phyloP scores from a whole-genome alignment of 2,888 invertebrate genomes.

The Lobophora halterata region DNA sequence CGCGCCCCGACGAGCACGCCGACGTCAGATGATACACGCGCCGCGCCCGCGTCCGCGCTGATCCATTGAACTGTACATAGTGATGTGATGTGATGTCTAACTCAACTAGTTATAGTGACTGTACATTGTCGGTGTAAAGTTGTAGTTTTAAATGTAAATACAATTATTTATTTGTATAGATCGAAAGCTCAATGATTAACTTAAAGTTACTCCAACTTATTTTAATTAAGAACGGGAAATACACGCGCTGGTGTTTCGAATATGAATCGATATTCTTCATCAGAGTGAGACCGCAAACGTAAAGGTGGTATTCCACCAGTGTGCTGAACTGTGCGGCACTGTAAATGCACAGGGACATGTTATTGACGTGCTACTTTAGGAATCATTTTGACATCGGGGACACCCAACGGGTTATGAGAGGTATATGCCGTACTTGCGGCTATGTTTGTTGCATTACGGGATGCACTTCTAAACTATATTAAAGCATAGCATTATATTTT shows the following conservation, averaged over 20 bases:
- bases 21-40: slow-evolving; percentile 91
- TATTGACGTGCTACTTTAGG: too few relatives aligned
- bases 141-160: slow-evolving; percentile 45
- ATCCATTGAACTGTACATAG: slow-evolving; percentile 9
- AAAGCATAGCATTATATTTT: slow-evolving; percentile 60
- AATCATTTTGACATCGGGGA: too few relatives aligned
- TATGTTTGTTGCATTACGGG: slow-evolving; percentile 63
- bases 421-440: too few relatives aligned
- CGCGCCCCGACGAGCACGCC: slow-evolving; percentile 83
- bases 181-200: slow-evolving; percentile 78
- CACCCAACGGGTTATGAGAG: too few relatives aligned
- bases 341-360: too few relatives aligned
- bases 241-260: too few relatives aligned
- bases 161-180: slow-evolving; percentile 78
- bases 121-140: slow-evolving; percentile 56
- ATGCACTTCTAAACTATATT: slow-evolving; percentile 69
- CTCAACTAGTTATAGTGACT: slow-evolving; percentile 46
- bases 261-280: too few relatives aligned
- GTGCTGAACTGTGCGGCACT: too few relatives aligned
- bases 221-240: too few relatives aligned
- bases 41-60: slow-evolving; percentile 30
- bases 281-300: too few relatives aligned
- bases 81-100: slow-evolving; percentile 39
- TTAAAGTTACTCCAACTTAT: slow-evolving; percentile 73
- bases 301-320: too few relatives aligned